phyloP scores from a whole-genome alignment of 2,888 invertebrate genomes.

The Allolobophora icterica region DNA sequence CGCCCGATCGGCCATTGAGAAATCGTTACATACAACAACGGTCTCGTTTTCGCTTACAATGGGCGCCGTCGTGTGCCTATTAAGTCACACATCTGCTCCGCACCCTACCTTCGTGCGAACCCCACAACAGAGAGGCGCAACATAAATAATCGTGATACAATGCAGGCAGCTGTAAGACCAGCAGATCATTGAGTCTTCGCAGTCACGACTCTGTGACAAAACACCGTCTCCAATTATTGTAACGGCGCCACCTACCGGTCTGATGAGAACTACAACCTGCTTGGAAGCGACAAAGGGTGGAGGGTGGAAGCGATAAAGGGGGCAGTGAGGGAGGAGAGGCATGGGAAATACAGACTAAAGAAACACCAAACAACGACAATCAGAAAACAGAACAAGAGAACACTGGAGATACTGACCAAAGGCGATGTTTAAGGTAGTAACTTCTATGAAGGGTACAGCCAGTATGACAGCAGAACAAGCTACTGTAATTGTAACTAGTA shows the following conservation, averaged over 20 bases:
- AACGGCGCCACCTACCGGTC: background rate
- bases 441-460: no score
- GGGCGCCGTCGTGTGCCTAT: background rate
- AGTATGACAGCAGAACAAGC: no score
- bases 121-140: background rate
- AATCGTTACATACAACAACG: background rate
- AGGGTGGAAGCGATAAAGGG: background rate
- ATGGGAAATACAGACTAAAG: no score
- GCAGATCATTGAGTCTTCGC: background rate
- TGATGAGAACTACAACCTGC: background rate
- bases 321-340: no score
- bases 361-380: no score
- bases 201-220: background rate
- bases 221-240: background rate
- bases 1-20: no score
- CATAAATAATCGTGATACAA: background rate
- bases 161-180: background rate
- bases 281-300: background rate
- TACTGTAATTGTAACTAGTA: no score
- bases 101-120: background rate
- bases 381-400: no score
- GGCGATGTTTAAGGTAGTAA: no score
- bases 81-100: background rate
- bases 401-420: no score
- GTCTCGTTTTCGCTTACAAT: background rate